These are phyloP conservation scores for Galemys pyrenaicus DNA, from an alignment of 2,113 vertebrate genomes.

Conservation along the genomic window DNA sequence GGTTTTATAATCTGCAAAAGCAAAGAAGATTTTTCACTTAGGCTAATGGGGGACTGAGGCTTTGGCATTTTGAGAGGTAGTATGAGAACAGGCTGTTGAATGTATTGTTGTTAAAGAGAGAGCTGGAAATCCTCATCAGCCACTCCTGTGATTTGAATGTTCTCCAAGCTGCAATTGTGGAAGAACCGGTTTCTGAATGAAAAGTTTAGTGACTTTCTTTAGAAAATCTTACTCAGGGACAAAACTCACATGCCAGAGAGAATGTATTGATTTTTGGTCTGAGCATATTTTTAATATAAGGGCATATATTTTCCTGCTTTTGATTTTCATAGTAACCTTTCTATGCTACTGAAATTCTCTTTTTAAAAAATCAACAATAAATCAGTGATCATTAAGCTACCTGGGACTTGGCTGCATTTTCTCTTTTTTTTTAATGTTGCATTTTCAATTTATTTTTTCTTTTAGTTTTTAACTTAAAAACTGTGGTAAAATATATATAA, in stretches of 20 bases:
- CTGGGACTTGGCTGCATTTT: neutral
- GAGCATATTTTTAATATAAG: conserved; percentile 10
- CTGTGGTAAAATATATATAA: neutral
- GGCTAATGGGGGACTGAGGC: neutral
- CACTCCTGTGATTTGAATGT: conserved; percentile 10
- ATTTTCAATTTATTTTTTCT: conserved; percentile 2
- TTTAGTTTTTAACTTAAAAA: neutral
- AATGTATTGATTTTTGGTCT: conserved; percentile 21
- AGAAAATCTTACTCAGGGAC: neutral
- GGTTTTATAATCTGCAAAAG: conserved; percentile 18
- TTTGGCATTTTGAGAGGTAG: neutral
- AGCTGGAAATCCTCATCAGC: neutral
- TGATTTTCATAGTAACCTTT: neutral
- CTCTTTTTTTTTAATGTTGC: too few relatives aligned
- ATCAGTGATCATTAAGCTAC: neutral
- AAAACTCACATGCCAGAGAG: neutral
- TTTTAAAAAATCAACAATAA: conserved; percentile 27
- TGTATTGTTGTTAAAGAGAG: neutral
- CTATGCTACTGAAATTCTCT: neutral
- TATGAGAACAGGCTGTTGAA: neutral
- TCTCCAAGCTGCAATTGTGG: neutral
- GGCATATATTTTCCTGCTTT: conserved; percentile 33
- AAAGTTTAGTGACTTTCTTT: conserved; percentile 25
- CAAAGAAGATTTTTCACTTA: neutral
- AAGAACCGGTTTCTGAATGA: conserved; percentile 65